Evolutionary conservation across 2,797 vertebrate species (phyloP), one percentile per base, ranked within the genome.

Genomic region (Momotus momota): DNA sequence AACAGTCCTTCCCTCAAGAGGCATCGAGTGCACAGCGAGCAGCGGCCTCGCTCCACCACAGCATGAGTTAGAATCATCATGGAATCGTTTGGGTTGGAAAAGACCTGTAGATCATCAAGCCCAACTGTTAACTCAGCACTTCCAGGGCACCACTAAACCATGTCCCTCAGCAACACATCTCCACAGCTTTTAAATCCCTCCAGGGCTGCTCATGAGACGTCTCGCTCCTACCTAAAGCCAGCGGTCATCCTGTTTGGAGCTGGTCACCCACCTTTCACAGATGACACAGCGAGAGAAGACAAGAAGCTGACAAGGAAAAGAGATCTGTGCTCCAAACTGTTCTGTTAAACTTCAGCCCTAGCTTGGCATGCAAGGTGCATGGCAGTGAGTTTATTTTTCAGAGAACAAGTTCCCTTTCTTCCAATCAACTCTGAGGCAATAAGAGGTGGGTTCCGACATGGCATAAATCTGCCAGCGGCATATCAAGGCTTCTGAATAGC

Each of bases 391-490:
- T 93, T 96, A 77, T 84, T 86, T 94, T 86, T 54, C 77, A 88
- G 79, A 23, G 3, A 97, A 94, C 81, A 94, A 80, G 60, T 95
- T 96, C 94, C 49, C 91, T 93, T 93, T 91, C 92, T 96, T 93
- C 91, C 81, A 95, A 89, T 97, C 96, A 94, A 84, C 83, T 95
- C 85, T 65, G 95, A 94, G 51, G 87, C 90, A 97, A 67, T 85
- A 93, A 97, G 93, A 93, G 35, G 77, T 69, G 72, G 64, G 74
- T 87, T 97, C 97, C 95, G 93, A 94, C 89, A 49, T 12, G 33
- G 82, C 92, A 95, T 97, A 94, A 97, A 96, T 95, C 96, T 92
- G 96, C 92, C 97, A 91, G 40, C 26, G 4, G 40, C 64, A 41
- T 82, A 93, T 95, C 93, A 86, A 92, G 93, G 97, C 88, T 95